Evolutionary conservation across 2,888 invertebrate species (phyloP).

Genomic region (Mythimna ferrago): DNA sequence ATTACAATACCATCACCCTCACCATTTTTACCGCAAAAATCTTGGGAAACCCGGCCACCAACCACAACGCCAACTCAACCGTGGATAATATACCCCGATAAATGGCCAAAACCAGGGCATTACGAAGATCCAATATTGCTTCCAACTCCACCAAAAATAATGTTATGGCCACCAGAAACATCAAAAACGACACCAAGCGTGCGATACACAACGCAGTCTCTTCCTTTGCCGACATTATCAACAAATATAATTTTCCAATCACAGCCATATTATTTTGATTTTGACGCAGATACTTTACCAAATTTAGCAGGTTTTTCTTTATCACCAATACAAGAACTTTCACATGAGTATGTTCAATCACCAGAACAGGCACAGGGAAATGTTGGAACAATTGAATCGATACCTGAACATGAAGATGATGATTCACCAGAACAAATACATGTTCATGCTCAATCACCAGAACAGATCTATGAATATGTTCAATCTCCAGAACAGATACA

Average conservation of each 20-base stretch:
- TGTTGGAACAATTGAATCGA: background rate
- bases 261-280: background rate
- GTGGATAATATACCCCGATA: slow-evolving; percentile 2
- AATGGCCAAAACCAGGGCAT: background rate
- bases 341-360: background rate
- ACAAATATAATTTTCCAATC: background rate
- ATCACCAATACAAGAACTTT: background rate
- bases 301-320: background rate
- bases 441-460: background rate
- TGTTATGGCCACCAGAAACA: background rate
- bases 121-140: background rate
- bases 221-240: background rate
- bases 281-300: background rate
- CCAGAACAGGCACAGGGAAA: background rate
- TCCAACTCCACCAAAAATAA: background rate
- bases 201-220: background rate
- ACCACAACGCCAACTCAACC: slow-evolving; percentile 13
- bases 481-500: background rate
- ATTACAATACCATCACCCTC: background rate
- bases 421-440: background rate
- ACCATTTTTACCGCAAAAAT: background rate
- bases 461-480: background rate
- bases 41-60: background rate
- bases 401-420: background rate
- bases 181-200: background rate